Evolutionary conservation across 2,888 invertebrate genomes (phyloP).

Genomic region (Helicoverpa assulta): DNA sequence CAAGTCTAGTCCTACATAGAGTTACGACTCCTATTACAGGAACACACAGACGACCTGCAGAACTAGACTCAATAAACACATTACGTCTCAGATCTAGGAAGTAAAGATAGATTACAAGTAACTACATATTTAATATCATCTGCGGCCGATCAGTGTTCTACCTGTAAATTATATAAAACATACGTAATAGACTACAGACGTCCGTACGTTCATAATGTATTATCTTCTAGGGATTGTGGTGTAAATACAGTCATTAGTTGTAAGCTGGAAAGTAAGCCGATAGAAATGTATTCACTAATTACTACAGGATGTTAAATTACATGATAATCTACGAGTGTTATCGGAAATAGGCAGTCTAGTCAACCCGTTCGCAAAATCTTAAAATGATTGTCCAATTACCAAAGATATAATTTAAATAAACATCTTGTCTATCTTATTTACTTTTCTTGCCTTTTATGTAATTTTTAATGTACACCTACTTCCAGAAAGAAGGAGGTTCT

Average conservation of each 20-base stretch:
- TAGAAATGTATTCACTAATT: conserved; percentile 6
- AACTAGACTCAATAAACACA: conserved; percentile 20
- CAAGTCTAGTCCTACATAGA: not conserved
- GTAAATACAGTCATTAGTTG: conserved; percentile 28
- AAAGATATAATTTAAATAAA: no score
- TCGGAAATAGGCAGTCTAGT: not conserved
- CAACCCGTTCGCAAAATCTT: no score
- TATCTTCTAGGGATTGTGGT: conserved; percentile 20
- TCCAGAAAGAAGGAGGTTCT: no score
- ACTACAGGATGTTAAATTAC: not conserved
- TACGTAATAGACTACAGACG: conserved; percentile 19
- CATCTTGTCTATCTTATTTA: no score
- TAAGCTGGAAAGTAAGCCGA: not conserved
- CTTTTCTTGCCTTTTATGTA: no score
- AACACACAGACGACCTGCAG: conserved; percentile 31
- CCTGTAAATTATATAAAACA: conserved; percentile 47
- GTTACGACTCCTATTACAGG: conserved; percentile 38
- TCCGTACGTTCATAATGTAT: conserved; percentile 12
- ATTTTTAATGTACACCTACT: no score
- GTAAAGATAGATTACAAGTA: conserved; percentile 51
- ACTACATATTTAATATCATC: conserved; percentile 49
- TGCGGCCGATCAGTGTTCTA: conserved; percentile 32
- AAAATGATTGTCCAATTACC: no score
- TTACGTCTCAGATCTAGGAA: conserved; percentile 51
- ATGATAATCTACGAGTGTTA: no score